phyloP scores from a whole-genome alignment of 92 coral and sea anemone genomes.

The Zoanthus sociatus region DNA sequence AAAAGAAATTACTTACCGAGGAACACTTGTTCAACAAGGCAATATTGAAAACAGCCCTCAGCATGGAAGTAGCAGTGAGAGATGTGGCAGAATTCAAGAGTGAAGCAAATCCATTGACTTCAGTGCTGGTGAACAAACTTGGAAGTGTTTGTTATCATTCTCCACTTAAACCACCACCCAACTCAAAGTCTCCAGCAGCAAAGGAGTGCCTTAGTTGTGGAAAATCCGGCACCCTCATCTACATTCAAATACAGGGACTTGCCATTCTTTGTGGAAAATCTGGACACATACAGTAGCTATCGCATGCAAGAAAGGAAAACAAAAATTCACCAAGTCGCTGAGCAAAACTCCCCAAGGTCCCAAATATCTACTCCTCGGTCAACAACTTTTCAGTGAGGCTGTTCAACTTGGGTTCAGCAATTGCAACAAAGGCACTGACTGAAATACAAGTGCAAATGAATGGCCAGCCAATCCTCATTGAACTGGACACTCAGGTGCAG shows the following conservation, averaged over 20 bases:
- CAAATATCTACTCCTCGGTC: constrained; percentile 15
- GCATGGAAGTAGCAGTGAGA: too few relatives aligned
- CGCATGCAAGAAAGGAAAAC: background rate
- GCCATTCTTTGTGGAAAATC: constrained; percentile 45
- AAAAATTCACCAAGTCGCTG: constrained; percentile 21
- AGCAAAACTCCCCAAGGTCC: constrained; percentile 37
- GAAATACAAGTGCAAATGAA: constrained; percentile 47
- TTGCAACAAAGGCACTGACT: constrained; percentile 53
- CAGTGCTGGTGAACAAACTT: too few relatives aligned
- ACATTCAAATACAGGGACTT: constrained; percentile 16
- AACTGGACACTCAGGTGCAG: too few relatives aligned
- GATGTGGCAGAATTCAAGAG: too few relatives aligned
- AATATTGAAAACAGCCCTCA: too few relatives aligned
- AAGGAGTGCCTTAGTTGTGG: too few relatives aligned
- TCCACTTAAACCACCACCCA: too few relatives aligned
- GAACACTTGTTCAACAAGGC: too few relatives aligned
- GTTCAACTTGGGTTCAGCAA: constrained; percentile 28
- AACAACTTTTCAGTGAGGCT: constrained; percentile 36
- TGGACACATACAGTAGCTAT: background rate
- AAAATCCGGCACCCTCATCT: constrained; percentile 1
- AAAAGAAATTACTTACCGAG: too few relatives aligned
- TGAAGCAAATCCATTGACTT: too few relatives aligned
- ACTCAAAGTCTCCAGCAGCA: background rate
- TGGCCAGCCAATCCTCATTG: background rate
- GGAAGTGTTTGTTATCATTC: too few relatives aligned